Evolutionary conservation across 2,113 vertebrate species (phyloP).

Genomic region (Actinemys pallida): DNA sequence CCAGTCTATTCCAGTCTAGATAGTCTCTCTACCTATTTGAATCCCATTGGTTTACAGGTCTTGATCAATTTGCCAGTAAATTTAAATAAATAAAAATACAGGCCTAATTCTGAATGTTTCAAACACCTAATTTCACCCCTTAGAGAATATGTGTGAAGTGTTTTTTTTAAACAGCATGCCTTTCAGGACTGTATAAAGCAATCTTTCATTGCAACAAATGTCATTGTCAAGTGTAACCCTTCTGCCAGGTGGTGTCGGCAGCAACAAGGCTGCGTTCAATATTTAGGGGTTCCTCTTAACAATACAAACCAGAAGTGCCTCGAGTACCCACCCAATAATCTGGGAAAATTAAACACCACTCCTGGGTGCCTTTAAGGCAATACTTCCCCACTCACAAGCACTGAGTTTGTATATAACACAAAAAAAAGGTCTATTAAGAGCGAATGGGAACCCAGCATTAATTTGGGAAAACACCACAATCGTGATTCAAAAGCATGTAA

Average conservation of each 20-base stretch:
- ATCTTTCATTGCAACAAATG: neutral
- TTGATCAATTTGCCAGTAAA: neutral
- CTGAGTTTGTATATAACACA: neutral
- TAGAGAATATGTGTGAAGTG: neutral
- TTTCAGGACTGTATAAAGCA: neutral
- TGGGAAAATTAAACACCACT: neutral
- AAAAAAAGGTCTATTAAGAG: neutral
- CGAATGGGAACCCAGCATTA: neutral
- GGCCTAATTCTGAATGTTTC: neutral
- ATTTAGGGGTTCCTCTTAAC: neutral
- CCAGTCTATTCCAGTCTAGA: neutral
- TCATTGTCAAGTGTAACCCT: neutral
- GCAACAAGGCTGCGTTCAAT: neutral
- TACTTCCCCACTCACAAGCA: neutral
- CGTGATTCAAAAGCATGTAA: neutral
- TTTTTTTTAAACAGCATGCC: neutral
- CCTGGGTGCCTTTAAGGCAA: neutral
- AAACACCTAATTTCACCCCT: neutral
- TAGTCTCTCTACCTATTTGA: neutral
- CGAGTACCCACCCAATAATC: neutral
- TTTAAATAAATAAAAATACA: neutral
- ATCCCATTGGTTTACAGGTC: neutral
- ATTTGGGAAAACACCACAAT: neutral
- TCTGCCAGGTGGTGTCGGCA: neutral
- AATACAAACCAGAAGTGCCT: neutral